Conservation (phyloP, 2,888 invertebrate species). For the Pomacea canaliculata region DNA sequence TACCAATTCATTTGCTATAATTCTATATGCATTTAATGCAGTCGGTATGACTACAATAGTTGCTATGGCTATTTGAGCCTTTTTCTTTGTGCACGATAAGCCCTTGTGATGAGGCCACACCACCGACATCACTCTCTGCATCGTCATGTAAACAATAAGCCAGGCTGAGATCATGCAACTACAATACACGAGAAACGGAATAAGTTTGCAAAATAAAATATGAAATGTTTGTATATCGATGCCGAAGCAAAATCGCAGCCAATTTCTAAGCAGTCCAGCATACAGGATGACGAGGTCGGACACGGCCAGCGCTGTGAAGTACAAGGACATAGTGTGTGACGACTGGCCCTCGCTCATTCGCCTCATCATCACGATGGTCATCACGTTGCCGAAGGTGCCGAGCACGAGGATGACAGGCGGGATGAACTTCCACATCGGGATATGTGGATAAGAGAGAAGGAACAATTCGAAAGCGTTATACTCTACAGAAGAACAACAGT, state of each 20-base stretch:
- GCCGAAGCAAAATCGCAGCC: slow-evolving; percentile 40
- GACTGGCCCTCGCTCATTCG: slow-evolving; percentile 37
- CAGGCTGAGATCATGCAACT: slow-evolving; percentile 52
- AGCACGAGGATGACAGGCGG: slow-evolving; percentile 50
- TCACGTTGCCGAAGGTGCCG: slow-evolving; percentile 54
- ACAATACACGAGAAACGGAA: slow-evolving; percentile 50
- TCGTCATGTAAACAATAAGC: slow-evolving; percentile 54
- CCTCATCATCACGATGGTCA: slow-evolving; percentile 43
- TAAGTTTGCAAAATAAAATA: slow-evolving; percentile 44
- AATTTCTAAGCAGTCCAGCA: slow-evolving; percentile 49
- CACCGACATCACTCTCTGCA: slow-evolving; percentile 49
- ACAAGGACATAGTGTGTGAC: slow-evolving; percentile 42
- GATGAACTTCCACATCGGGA: slow-evolving; percentile 38
- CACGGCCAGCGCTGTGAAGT: slow-evolving; percentile 45
- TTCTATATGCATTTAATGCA: no score
- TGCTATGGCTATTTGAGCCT: slow-evolving; percentile 28
- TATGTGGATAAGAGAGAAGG: slow-evolving; percentile 32
- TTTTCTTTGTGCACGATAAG: slow-evolving; percentile 36
- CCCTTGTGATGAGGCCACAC: slow-evolving; percentile 49
- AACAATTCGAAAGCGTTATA: background rate
- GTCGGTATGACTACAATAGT: slow-evolving; percentile 5
- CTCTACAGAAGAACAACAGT: no score
- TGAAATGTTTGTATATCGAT: slow-evolving; percentile 42
- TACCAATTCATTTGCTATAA: no score
- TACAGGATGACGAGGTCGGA: slow-evolving; percentile 51